These are phyloP conservation scores for Dryomyza anilis DNA, from an alignment of 2,888 invertebrate species.

Conservation along the genomic window DNA sequence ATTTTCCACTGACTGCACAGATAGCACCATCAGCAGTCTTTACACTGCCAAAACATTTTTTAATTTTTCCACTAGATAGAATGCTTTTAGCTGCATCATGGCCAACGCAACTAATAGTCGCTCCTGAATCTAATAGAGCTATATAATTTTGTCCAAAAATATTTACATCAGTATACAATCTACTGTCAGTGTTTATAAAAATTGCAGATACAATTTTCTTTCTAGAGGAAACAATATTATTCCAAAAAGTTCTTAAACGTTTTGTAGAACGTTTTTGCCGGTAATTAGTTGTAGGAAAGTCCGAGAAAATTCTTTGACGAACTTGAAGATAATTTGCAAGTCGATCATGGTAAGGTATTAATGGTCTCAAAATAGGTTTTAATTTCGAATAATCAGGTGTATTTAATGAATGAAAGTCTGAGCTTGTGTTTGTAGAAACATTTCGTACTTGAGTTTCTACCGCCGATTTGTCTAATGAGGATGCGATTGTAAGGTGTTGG, in stretches of 20 bases:
- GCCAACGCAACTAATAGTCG: constrained; percentile 9
- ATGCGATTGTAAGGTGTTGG: not conserved
- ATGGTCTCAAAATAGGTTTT: not conserved
- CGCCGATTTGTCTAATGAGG: not conserved
- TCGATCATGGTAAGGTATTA: not conserved
- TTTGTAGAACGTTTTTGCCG: not conserved
- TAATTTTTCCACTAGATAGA: too few species aligned
- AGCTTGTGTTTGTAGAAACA: too few species aligned
- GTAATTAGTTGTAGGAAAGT: too few species aligned
- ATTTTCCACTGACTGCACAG: not conserved
- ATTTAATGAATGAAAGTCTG: too few species aligned
- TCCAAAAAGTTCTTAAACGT: not conserved
- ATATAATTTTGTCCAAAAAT: not conserved
- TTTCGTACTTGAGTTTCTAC: not conserved
- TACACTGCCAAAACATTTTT: not conserved
- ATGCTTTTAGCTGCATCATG: not conserved
- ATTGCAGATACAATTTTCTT: not conserved
- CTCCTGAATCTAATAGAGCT: constrained; percentile 13
- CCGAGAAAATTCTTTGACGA: not conserved
- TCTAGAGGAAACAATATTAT: not conserved
- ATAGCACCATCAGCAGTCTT: constrained; percentile 6
- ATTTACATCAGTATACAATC: not conserved
- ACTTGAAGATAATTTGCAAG: not conserved
- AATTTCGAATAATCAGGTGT: not conserved
- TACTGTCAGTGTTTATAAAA: not conserved